Conservation (phyloP, 2,888 invertebrate genomes). For the Cotesia congregata region DNA sequence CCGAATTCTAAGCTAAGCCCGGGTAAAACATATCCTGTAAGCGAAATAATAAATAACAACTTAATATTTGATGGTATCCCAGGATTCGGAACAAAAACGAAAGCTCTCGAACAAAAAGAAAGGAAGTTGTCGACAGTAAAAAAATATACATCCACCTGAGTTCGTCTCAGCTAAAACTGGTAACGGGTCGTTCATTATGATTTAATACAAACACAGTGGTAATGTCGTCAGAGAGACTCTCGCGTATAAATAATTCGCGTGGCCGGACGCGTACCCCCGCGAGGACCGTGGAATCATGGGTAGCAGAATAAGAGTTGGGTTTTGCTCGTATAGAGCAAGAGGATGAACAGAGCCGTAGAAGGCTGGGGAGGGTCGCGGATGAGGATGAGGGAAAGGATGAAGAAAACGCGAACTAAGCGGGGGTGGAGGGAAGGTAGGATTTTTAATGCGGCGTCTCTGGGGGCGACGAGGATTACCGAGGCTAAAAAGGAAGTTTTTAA, state of each 20-base stretch:
- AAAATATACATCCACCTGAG: constrained; percentile 13
- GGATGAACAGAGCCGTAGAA: constrained; percentile 32
- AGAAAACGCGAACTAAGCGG: constrained; percentile 36
- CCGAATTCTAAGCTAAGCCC: no score
- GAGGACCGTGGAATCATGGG: constrained; percentile 55
- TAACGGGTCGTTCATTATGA: constrained; percentile 70
- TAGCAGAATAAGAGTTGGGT: constrained; percentile 40
- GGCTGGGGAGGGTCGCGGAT: constrained; percentile 35
- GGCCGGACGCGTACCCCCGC: constrained; percentile 67
- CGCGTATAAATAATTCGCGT: constrained; percentile 70
- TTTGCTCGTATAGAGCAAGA: constrained; percentile 40
- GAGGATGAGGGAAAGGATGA: constrained; percentile 40
- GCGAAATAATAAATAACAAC: background rate
- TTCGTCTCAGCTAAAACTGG: constrained; percentile 50
- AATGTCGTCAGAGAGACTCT: constrained; percentile 70
- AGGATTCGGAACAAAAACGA: background rate
- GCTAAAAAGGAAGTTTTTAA: constrained; percentile 71
- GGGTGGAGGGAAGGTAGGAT: constrained; percentile 53
- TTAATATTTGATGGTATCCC: background rate
- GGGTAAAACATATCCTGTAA: no score
- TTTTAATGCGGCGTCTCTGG: constrained; percentile 70
- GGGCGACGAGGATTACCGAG: constrained; percentile 69
- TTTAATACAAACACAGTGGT: constrained; percentile 71
- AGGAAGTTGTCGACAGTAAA: background rate
- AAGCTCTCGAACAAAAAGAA: background rate